phyloP scores from a whole-genome alignment of 2,113 vertebrate species.

The Ia io region DNA sequence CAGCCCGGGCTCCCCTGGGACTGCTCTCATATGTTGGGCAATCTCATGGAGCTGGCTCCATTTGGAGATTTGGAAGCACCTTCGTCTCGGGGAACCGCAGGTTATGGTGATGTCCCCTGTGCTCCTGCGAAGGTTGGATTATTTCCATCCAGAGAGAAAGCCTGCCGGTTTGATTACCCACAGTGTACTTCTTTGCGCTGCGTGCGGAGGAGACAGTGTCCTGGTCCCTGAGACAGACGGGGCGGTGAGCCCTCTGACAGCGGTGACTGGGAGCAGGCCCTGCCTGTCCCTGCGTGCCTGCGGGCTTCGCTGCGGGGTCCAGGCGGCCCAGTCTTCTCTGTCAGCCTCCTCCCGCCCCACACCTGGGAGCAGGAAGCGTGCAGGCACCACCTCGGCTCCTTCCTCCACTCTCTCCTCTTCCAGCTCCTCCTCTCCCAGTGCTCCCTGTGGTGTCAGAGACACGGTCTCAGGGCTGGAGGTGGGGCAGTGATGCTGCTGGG shows the following conservation, averaged over 20 bases:
- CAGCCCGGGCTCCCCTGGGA: not conserved
- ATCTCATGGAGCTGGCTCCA: rapidly evolving
- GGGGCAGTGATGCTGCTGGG: not conserved
- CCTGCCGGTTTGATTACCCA: not conserved
- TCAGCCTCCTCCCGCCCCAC: not conserved
- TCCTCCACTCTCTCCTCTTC: not conserved
- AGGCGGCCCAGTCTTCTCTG: not conserved
- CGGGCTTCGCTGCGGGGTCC: not conserved
- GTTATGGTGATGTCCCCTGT: not conserved
- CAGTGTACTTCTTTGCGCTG: rapidly evolving
- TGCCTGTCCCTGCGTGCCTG: rapidly evolving
- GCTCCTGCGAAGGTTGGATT: rapidly evolving
- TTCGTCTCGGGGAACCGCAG: not conserved
- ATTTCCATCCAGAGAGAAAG: not conserved
- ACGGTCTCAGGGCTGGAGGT: not conserved
- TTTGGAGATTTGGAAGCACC: not conserved
- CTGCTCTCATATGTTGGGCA: no score
- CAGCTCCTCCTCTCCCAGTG: not conserved
- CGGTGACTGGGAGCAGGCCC: not conserved
- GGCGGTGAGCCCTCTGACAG: not conserved
- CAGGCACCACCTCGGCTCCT: not conserved
- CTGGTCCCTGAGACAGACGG: not conserved
- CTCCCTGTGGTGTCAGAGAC: not conserved
- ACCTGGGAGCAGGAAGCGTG: not conserved
- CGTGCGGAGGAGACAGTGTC: not conserved